Percentiles rank a stretch among this genome's conserved stretches.
Evolutionary conservation across 2,113 vertebrate genomes (phyloP).

Genomic region (Gopherus evgoodei): DNA sequence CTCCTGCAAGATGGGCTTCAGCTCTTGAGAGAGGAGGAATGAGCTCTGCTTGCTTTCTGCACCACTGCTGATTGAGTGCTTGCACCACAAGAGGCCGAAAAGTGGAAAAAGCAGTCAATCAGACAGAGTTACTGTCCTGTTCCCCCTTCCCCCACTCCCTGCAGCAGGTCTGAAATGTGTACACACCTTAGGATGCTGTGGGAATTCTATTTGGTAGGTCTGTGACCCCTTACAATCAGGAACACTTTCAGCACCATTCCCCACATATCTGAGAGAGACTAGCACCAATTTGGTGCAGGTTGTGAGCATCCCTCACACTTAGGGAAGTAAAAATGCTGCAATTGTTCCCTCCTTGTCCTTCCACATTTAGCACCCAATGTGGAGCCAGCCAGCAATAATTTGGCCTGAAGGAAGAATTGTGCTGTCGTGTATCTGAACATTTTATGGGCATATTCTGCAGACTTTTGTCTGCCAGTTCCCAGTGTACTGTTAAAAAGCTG

Average conservation of each 20-base stretch:
- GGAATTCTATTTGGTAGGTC: not conserved
- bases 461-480: not conserved
- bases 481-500: not conserved
- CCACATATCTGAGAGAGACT: not conserved
- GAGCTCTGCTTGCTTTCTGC: not conserved
- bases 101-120: not conserved
- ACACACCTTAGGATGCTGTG: not conserved
- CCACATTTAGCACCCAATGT: not conserved
- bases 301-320: not conserved
- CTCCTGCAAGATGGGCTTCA: not conserved
- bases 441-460: not conserved
- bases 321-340: not conserved
- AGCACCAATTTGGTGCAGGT: not conserved
- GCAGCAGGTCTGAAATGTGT: not conserved
- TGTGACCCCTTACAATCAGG: not conserved
- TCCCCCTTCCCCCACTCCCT: not conserved
- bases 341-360: not conserved
- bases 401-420: not conserved
- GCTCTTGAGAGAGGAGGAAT: not conserved
- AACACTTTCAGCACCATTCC: not conserved
- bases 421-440: not conserved
- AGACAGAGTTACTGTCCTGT: not conserved
- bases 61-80: not conserved
- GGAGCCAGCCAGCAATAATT: not conserved
- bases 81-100: not conserved